Percentiles rank a stretch among this genome's conserved stretches.
phyloP scores from a whole-genome alignment of 2,113 vertebrate genomes.

The Indicator maculatus region DNA sequence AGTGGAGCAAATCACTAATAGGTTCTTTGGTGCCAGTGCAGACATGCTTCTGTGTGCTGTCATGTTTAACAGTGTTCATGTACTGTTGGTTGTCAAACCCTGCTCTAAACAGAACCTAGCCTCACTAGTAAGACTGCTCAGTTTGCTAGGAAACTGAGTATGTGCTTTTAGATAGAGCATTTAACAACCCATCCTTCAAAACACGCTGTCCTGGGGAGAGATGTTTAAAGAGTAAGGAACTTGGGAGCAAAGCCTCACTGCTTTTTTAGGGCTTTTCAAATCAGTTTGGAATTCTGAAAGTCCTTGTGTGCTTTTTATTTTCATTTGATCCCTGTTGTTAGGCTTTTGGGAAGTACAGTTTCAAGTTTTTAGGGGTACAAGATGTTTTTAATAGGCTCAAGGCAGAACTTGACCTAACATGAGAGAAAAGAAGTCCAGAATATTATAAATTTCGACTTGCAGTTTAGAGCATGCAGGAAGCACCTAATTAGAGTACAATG shows the following conservation, averaged over 20 bases:
- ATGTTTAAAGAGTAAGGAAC: neutral
- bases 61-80: rapidly evolving
- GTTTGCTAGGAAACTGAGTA: neutral
- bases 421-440: neutral
- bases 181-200: neutral
- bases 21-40: neutral
- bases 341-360: neutral
- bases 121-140: neutral
- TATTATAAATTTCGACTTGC: neutral
- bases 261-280: neutral
- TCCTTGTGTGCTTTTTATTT: neutral
- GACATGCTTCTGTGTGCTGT: neutral
- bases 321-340: neutral
- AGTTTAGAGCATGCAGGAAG: neutral
- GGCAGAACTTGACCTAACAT: neutral
- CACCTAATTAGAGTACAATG: neutral
- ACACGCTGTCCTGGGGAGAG: neutral
- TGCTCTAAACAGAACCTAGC: neutral
- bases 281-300: neutral
- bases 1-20: neutral
- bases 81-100: neutral
- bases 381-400: neutral
- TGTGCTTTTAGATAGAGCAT: neutral
- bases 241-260: neutral
- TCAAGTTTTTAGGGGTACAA: neutral